Conservation (phyloP, 2,888 invertebrate genomes). For the Drosophila kokeensis region DNA sequence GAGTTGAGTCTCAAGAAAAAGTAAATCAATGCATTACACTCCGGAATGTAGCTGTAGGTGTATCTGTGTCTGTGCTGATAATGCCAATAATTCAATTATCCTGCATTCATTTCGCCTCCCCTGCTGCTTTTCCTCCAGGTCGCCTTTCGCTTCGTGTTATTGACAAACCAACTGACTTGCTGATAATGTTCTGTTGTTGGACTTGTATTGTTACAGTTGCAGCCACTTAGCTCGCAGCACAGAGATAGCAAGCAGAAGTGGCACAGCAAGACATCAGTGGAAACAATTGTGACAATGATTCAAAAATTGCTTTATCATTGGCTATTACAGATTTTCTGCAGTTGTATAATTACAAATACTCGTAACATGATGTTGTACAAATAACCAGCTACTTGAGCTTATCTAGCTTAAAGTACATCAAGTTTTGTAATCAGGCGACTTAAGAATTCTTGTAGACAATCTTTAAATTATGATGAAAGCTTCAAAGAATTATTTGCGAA, state of each 20-base stretch:
- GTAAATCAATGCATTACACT: slow-evolving; percentile 74
- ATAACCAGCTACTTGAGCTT: background rate
- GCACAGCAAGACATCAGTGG: slow-evolving; percentile 52
- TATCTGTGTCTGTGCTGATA: slow-evolving; percentile 56
- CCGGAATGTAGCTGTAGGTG: slow-evolving; percentile 53
- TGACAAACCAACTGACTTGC: slow-evolving; percentile 59
- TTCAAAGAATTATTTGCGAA: background rate
- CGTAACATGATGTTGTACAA: background rate
- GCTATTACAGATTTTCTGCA: background rate
- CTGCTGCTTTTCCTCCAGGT: slow-evolving; percentile 1
- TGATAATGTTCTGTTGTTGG: slow-evolving; percentile 32
- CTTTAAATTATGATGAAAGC: background rate
- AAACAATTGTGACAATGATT: slow-evolving; percentile 51
- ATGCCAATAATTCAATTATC: slow-evolving; percentile 76
- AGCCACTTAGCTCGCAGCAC: slow-evolving; percentile 50
- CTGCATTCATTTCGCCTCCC: slow-evolving; percentile 38
- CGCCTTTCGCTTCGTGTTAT: slow-evolving; percentile 52
- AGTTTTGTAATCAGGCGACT: background rate
- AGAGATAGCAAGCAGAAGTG: slow-evolving; percentile 42
- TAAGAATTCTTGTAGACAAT: background rate
- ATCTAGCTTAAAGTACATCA: background rate
- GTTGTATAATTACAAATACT: background rate
- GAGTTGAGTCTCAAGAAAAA: slow-evolving; percentile 21
- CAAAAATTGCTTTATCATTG: slow-evolving; percentile 11
- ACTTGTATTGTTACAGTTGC: slow-evolving; percentile 39